Evolutionary conservation across 64 coral and sea anemone genomes (phyloP), one percentile per base, ranked within the genome.

Genomic region (Astreopora myriophthalma): DNA sequence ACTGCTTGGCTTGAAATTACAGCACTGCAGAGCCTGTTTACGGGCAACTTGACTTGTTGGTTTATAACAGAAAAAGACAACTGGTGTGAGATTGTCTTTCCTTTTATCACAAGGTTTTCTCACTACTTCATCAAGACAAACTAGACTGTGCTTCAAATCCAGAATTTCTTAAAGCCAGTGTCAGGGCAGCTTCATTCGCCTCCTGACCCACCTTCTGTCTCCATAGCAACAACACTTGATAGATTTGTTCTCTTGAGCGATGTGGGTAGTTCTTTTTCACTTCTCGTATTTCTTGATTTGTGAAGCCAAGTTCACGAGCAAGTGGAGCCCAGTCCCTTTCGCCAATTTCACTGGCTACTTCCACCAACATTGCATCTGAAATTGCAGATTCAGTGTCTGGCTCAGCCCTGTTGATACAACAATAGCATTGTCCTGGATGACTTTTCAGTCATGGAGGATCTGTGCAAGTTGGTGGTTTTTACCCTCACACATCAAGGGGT

Each of bases 291-390:
- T 92, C 89, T 39, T 77, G 80, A 30, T 96, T 90, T 37, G 57
- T 85, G 31, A 92, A 75, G 38, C 94, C 90, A 38, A 96, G 94
- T 37, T 91, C 69, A 31, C 26, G 69, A 55, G 94, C 89, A 37
- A 89, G 37, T 60, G 76, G 90, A 27, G 37, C 24, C 94, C 94
- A 96, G 85, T 96, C 76, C 68, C 40, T 89, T 14, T 96, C 94
- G 8, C 70, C 94, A 39, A 96, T 91, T 79, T 92, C 71, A 42
- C 66, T 52, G 24, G 89, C 52, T 64, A 88, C 77, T 23, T 6
- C 75, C 25, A 92, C 37, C 7, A 96, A 20, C 22, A 92, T 14
- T 57, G 92, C 89, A 48, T 96, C 84, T 35, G 76, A 58, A 13
- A 96, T 70, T 60, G 39, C 27, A 48, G 89, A 57, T 13, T 66